Conservation (phyloP, 2,113 vertebrate species). For the Halcyon senegalensis region DNA sequence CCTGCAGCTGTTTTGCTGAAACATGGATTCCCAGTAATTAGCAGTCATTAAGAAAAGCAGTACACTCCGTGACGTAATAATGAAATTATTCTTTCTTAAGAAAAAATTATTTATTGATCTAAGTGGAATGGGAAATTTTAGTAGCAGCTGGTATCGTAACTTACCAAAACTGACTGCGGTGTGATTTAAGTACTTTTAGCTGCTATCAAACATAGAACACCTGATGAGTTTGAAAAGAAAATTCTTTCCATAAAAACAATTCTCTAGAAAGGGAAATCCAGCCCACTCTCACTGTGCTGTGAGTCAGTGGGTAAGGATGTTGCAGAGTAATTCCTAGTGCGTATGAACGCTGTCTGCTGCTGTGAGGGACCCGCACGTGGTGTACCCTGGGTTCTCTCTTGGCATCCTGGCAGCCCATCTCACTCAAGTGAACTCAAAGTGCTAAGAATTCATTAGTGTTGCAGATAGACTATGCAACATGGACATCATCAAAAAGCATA, state of each 20-base stretch:
- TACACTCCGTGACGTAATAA: neutral
- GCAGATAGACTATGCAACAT: neutral
- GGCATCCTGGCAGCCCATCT: neutral
- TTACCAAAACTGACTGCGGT: neutral
- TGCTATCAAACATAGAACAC: neutral
- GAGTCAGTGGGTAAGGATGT: neutral
- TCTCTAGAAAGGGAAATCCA: neutral
- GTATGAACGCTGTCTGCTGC: neutral
- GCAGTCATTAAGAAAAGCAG: neutral
- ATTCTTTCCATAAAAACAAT: neutral
- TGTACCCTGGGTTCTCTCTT: neutral
- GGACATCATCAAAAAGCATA: neutral
- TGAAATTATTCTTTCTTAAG: neutral
- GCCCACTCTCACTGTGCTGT: neutral
- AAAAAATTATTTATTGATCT: neutral
- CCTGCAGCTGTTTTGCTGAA: neutral
- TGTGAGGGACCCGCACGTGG: neutral
- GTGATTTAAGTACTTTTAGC: neutral
- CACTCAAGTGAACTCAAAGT: neutral
- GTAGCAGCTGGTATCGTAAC: neutral
- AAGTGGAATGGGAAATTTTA: neutral
- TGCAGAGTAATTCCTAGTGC: neutral
- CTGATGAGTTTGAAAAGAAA: neutral
- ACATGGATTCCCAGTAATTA: neutral
- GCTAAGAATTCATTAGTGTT: neutral